phyloP scores from a whole-genome alignment of 2,888 invertebrate species.

The Aethes cnicana region DNA sequence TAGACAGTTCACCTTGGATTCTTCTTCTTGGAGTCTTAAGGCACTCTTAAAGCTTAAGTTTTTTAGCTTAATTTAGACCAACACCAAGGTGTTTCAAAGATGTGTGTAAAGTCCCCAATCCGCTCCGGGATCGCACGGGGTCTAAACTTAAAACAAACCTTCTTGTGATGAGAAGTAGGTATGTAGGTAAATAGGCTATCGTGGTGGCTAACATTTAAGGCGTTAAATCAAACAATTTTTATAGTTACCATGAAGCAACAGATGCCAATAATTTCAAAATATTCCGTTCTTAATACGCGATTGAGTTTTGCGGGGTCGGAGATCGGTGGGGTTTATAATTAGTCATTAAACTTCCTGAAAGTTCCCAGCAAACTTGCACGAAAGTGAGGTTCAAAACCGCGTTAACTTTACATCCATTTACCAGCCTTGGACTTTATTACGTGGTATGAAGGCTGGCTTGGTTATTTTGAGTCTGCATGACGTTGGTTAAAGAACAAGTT shows the following conservation, averaged over 20 bases:
- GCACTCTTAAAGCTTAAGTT: no score
- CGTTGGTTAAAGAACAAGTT: slow-evolving; percentile 34
- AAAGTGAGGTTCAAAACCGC: slow-evolving; percentile 30
- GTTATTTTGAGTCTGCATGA: not conserved
- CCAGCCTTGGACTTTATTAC: not conserved
- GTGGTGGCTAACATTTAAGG: no score
- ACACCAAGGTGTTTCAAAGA: no score
- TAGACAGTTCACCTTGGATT: no score
- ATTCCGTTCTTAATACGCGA: slow-evolving; percentile 30
- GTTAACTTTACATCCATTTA: not conserved
- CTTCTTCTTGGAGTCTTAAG: no score
- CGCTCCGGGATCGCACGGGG: no score
- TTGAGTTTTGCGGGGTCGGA: slow-evolving; percentile 36
- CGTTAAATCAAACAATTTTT: slow-evolving; percentile 1
- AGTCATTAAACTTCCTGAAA: slow-evolving; percentile 48
- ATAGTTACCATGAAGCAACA: not conserved
- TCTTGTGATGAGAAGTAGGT: no score
- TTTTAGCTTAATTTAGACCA: no score
- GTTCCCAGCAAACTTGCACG: slow-evolving; percentile 34
- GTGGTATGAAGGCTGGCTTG: not conserved
- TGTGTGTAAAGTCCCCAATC: no score
- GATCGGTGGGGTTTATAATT: slow-evolving; percentile 38
- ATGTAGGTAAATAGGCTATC: no score
- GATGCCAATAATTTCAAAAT: slow-evolving; percentile 22
- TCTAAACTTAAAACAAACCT: no score